phyloP scores from a whole-genome alignment of 64 coral and sea anemone species.

The Pocillopora damicornis region DNA sequence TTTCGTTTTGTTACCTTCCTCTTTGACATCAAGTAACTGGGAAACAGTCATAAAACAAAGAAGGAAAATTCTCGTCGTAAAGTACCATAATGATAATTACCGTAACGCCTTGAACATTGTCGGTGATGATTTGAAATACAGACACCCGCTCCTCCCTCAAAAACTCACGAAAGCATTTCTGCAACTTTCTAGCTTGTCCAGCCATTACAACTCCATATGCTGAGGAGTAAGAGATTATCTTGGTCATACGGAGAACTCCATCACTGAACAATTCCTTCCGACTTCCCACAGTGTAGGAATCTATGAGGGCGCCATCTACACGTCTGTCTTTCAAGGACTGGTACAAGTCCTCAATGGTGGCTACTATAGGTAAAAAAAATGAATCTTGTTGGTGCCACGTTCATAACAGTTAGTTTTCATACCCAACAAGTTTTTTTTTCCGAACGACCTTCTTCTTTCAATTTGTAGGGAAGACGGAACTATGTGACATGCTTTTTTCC shows the following conservation, averaged over 20 bases:
- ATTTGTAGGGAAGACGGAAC: no score
- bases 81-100: conserved; percentile 23
- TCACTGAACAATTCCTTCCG: conserved; percentile 65
- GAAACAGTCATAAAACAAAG: no score
- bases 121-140: conserved; percentile 63
- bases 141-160: conserved; percentile 71
- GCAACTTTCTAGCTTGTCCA: conserved; percentile 76
- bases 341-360: conserved; percentile 70
- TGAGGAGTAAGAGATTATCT: conserved; percentile 68
- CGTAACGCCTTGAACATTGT: conserved; percentile 59
- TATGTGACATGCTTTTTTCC: no score
- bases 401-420: no score
- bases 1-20: no score
- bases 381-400: no score
- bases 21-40: no score
- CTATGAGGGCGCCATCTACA: conserved; percentile 78
- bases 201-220: conserved; percentile 88
- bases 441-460: no score
- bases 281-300: conserved; percentile 77
- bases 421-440: no score
- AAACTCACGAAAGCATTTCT: conserved; percentile 77
- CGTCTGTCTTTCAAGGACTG: conserved; percentile 49
- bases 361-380: no score
- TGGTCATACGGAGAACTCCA: conserved; percentile 42
- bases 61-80: no score